Percentiles rank a stretch among this genome's conserved stretches.
These are phyloP conservation scores for Oenanthe melanoleuca DNA, from an alignment of 2,113 vertebrate species.

Conservation along the genomic window DNA sequence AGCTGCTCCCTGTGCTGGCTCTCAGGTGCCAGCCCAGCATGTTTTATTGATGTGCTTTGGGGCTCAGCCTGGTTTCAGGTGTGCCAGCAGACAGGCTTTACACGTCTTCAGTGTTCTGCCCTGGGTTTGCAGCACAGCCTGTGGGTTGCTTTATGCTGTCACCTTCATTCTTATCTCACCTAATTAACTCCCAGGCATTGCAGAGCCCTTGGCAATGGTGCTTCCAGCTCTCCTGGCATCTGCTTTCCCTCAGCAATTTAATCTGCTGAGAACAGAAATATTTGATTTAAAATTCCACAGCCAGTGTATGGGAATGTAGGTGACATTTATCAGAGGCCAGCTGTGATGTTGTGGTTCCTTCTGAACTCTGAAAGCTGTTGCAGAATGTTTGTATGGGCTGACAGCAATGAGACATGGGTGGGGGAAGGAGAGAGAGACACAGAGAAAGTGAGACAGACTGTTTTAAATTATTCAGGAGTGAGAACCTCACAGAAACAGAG, in stretches of 20 bases:
- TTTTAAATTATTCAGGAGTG: background rate
- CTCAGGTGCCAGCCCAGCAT: background rate
- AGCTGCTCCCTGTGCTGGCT: background rate
- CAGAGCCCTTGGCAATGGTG: background rate
- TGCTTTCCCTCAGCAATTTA: conserved; percentile 17
- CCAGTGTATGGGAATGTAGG: background rate
- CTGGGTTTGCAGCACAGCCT: background rate
- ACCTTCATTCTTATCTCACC: background rate
- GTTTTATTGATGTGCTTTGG: background rate
- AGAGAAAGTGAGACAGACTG: background rate
- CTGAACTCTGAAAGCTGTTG: background rate
- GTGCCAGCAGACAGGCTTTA: background rate
- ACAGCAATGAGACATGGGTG: background rate
- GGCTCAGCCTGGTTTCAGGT: background rate
- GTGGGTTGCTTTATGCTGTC: background rate
- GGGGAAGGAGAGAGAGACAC: background rate
- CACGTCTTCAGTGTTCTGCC: background rate
- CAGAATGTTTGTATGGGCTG: background rate
- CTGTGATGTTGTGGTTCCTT: background rate
- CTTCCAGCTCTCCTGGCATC: conserved; percentile 25
- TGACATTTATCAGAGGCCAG: background rate
- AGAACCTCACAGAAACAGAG: background rate
- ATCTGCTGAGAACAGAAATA: conserved; percentile 16
- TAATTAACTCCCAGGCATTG: conserved; percentile 12
- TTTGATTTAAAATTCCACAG: background rate